A percentile compares a stretch with the other conserved stretches of the same genome.
Evolutionary conservation across 2,888 invertebrate species (phyloP).

Genomic region (Hipparchia sbordonii): DNA sequence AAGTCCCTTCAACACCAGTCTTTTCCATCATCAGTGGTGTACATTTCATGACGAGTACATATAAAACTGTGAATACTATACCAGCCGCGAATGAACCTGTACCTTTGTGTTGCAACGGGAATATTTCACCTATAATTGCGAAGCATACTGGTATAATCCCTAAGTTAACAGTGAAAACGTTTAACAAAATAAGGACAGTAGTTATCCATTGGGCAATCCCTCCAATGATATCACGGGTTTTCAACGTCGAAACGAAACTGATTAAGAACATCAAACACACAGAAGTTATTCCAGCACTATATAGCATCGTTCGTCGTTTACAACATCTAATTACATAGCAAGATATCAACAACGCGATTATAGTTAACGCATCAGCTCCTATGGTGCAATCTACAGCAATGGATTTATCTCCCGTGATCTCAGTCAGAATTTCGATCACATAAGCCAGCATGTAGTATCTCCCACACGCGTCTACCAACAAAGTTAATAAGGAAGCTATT

Average conservation of each 20-base stretch:
- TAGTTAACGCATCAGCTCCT: conserved; percentile 48
- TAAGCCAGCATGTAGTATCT: conserved; percentile 52
- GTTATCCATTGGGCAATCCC: conserved; percentile 44
- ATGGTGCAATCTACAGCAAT: conserved; percentile 50
- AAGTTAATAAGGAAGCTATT: conserved; percentile 45
- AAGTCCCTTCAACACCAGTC: conserved; percentile 49
- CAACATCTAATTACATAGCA: conserved; percentile 45
- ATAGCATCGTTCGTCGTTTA: conserved; percentile 51
- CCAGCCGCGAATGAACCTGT: conserved; percentile 48
- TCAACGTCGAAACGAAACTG: conserved; percentile 46
- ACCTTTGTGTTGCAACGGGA: conserved; percentile 55
- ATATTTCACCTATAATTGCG: conserved; percentile 47
- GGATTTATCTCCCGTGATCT: conserved; percentile 46
- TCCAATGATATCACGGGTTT: conserved; percentile 36
- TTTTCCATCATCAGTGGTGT: conserved; percentile 51
- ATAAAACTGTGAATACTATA: conserved; percentile 48
- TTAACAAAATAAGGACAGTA: conserved; percentile 39
- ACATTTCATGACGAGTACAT: conserved; percentile 48
- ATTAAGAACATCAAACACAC: conserved; percentile 47
- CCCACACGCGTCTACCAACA: conserved; percentile 51
- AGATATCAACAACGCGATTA: conserved; percentile 46
- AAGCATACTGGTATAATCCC: conserved; percentile 31
- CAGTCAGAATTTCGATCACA: conserved; percentile 50
- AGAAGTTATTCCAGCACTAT: conserved; percentile 45
- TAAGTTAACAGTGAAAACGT: conserved; percentile 22